These are phyloP conservation scores for Natator depressus DNA, from an alignment of 2,113 vertebrate species.

Conservation along the genomic window DNA sequence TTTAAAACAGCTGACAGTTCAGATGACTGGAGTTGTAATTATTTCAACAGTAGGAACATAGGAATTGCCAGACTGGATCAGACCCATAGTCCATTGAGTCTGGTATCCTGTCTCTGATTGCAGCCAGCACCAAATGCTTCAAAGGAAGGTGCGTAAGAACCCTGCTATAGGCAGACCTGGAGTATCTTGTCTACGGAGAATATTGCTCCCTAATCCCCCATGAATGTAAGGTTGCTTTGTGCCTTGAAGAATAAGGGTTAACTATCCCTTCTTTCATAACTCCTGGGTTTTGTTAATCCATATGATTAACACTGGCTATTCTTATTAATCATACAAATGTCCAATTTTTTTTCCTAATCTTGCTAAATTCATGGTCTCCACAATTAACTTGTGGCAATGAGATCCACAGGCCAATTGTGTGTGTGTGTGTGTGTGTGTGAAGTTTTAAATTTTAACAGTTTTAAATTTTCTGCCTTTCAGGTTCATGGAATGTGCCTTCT, in stretches of 20 bases:
- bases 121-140: not conserved
- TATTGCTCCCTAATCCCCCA: not conserved
- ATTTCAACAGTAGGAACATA: not conserved
- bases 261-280: constrained; percentile 55
- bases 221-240: not conserved
- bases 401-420: fast-evolving
- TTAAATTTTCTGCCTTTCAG: not conserved
- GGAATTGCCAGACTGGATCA: not conserved
- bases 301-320: not conserved
- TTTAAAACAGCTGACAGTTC: not conserved
- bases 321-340: constrained; percentile 16
- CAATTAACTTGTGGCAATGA: not conserved
- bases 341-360: not conserved
- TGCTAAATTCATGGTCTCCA: not conserved
- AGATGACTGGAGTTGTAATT: not conserved
- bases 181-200: not conserved
- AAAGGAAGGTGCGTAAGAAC: not conserved
- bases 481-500: not conserved
- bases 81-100: not conserved
- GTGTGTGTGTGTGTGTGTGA: too few species aligned
- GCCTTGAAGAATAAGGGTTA: constrained; percentile 50
- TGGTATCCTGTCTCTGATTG: not conserved
- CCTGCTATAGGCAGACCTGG: not conserved
- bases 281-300: constrained; percentile 12
- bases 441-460: fast-evolving